phyloP scores from a whole-genome alignment of 2,888 invertebrate species.

The Melinaea marsaeus region DNA sequence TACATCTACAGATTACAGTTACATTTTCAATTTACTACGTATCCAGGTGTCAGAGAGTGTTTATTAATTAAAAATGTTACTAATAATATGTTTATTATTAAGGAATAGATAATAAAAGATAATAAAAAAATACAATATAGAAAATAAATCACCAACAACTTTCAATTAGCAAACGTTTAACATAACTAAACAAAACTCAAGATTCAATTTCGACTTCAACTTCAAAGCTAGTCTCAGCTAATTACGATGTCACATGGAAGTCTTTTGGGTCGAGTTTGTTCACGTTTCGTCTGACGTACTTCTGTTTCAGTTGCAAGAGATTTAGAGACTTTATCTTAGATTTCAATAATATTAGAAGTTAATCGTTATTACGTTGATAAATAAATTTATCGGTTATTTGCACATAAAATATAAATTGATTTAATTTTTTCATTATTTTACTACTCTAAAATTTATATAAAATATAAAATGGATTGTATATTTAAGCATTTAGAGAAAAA shows the following conservation, averaged over 20 bases:
- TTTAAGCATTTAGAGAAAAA: too few species aligned
- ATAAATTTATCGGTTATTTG: too few species aligned
- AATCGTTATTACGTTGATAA: neutral
- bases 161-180: neutral
- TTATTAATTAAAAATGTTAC: too few species aligned
- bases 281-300: conserved; percentile 45
- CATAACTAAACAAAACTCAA: neutral
- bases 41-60: too few species aligned
- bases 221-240: conserved; percentile 53
- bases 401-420: too few species aligned
- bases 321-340: conserved; percentile 28
- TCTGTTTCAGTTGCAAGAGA: conserved; percentile 28
- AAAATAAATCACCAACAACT: neutral
- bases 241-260: conserved; percentile 74
- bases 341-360: conserved; percentile 2
- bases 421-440: too few species aligned
- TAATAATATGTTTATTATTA: neutral
- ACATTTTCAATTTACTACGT: too few species aligned
- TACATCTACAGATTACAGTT: too few species aligned
- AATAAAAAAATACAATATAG: neutral
- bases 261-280: conserved; percentile 73
- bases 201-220: neutral
- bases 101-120: neutral
- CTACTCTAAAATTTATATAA: too few species aligned
- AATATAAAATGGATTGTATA: too few species aligned